A percentile compares a stretch with the other conserved stretches of the same genome.
phyloP scores from a whole-genome alignment of 2,113 vertebrate species.

The Megatriorchis doriae region DNA sequence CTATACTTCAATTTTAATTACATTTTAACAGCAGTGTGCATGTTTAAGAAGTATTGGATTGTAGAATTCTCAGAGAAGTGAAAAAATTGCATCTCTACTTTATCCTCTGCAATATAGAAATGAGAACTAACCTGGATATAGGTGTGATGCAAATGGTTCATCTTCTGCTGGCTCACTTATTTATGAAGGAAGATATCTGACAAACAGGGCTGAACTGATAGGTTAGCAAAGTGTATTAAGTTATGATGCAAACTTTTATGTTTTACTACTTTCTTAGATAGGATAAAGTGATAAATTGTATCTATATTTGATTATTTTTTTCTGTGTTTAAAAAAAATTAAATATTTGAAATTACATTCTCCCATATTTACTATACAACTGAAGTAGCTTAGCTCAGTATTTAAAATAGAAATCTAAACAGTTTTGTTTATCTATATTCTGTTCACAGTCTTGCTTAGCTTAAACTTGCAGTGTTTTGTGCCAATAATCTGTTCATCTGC shows the following conservation, averaged over 20 bases:
- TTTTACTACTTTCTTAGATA: background rate
- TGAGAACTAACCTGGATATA: background rate
- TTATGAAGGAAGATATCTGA: background rate
- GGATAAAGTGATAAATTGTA: background rate
- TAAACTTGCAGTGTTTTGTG: background rate
- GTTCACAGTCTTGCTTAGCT: background rate
- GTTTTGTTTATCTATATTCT: background rate
- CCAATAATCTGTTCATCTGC: conserved; percentile 1
- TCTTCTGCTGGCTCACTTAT: background rate
- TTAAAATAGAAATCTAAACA: background rate
- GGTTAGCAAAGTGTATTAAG: background rate
- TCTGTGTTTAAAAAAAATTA: background rate
- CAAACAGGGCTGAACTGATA: background rate
- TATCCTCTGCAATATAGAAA: background rate
- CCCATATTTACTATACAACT: background rate
- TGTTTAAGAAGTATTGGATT: background rate
- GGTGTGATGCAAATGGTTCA: background rate
- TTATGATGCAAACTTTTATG: background rate
- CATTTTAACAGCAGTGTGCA: background rate
- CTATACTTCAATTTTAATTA: background rate
- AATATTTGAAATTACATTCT: background rate
- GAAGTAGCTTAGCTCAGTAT: background rate
- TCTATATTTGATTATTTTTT: background rate
- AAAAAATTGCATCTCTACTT: background rate
- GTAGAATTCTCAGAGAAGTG: background rate